A percentile compares a stretch with the other conserved stretches of the same genome.
These are phyloP conservation scores for Calameuta filiformis DNA, from an alignment of 2,888 invertebrate species.

Conservation along the genomic window DNA sequence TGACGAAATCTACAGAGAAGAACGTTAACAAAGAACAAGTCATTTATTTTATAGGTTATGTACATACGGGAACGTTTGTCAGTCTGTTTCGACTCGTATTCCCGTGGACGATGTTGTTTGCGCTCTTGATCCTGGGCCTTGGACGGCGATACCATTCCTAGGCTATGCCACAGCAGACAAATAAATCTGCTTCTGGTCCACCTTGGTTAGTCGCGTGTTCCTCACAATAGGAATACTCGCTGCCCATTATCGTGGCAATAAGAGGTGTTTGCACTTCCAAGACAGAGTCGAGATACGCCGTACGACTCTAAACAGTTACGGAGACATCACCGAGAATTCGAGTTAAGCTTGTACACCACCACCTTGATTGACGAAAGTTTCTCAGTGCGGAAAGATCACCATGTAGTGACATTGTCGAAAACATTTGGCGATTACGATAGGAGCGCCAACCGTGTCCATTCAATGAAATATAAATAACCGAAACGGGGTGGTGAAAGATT, in stretches of 20 bases:
- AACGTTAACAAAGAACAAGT: too few relatives aligned
- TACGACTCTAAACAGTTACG: too few relatives aligned
- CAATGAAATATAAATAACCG: too few relatives aligned
- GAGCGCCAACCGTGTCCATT: too few relatives aligned
- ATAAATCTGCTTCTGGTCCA: conserved; percentile 40
- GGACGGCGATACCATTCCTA: conserved; percentile 67
- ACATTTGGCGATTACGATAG: conserved; percentile 6
- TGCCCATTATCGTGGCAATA: conserved; percentile 46
- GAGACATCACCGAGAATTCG: not conserved
- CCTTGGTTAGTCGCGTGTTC: conserved; percentile 18
- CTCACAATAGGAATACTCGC: conserved; percentile 35
- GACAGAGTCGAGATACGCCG: not conserved
- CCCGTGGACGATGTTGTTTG: conserved; percentile 37
- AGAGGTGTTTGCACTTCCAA: conserved; percentile 1
- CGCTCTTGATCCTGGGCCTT: conserved; percentile 59
- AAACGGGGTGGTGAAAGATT: too few relatives aligned
- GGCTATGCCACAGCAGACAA: conserved; percentile 45
- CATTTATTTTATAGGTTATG: conserved; percentile 9
- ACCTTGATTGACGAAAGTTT: conserved; percentile 11
- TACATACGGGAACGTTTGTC: conserved; percentile 22
- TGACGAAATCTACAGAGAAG: too few relatives aligned
- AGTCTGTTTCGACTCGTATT: conserved; percentile 23
- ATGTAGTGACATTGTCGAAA: conserved; percentile 12
- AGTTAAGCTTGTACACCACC: conserved; percentile 6
- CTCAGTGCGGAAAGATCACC: conserved; percentile 10